Percentiles rank a stretch among this genome's conserved stretches.
Conservation (phyloP, 2,888 invertebrate genomes). For the Dasypogon diadema region DNA sequence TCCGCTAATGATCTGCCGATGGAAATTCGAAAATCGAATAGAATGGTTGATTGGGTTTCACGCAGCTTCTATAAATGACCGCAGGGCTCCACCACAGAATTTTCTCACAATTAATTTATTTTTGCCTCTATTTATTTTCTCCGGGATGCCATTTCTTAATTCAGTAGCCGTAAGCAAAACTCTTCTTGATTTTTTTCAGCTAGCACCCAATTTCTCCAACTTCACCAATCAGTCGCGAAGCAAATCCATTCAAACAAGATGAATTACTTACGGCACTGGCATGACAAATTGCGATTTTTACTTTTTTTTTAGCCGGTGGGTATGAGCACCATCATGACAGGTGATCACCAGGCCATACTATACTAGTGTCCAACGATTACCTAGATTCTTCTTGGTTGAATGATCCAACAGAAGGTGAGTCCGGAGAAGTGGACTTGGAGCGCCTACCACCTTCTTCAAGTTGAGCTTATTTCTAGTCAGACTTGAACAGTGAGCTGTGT, state of each 20-base stretch:
- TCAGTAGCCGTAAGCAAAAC: too few relatives aligned
- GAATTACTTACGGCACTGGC: conserved; percentile 2
- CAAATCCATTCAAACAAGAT: neutral
- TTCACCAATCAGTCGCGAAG: neutral
- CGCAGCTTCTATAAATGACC: too few relatives aligned
- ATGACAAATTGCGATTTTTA: conserved; percentile 12
- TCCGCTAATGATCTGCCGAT: conserved; percentile 15
- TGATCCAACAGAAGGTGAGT: neutral
- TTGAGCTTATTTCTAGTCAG: too few relatives aligned
- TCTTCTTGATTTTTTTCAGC: conserved; percentile 5
- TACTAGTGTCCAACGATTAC: neutral
- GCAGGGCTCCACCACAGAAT: too few relatives aligned
- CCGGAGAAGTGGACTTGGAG: neutral
- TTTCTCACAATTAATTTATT: conserved; percentile 13
- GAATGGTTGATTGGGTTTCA: conserved; percentile 6
- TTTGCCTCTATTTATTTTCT: too few relatives aligned
- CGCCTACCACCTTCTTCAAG: too few relatives aligned
- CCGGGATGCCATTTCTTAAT: too few relatives aligned
- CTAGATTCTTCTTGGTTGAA: neutral
- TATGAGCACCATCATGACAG: conserved; percentile 1
- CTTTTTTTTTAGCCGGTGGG: too few relatives aligned
- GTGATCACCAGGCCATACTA: neutral
- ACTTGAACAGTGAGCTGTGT: too few relatives aligned
- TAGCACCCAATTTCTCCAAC: neutral
- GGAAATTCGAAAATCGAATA: conserved; percentile 20